phyloP scores from a whole-genome alignment of 2,113 vertebrate species.

The Xenopus laevis region DNA sequence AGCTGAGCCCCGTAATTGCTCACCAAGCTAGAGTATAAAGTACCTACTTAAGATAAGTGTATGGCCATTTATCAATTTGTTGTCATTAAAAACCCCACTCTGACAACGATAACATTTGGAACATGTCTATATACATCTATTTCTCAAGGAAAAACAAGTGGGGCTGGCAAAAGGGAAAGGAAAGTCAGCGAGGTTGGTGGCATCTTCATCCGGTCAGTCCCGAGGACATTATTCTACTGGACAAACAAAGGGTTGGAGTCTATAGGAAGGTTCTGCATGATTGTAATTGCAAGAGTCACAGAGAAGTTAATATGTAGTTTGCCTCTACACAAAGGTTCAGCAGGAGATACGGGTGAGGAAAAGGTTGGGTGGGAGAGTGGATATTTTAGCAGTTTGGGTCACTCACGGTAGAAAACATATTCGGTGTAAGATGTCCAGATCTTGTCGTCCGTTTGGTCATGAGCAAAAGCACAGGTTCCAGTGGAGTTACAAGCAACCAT shows the following conservation, averaged over 20 bases:
- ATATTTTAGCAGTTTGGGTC: conserved; percentile 52
- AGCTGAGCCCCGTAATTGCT: background rate
- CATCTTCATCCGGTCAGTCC: background rate
- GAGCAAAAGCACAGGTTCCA: conserved; percentile 86
- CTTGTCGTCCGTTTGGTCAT: conserved; percentile 92
- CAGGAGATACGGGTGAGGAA: conserved; percentile 24
- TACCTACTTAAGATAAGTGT: background rate
- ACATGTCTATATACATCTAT: background rate
- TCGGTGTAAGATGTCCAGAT: conserved; percentile 98
- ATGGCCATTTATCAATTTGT: background rate
- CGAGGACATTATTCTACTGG: background rate
- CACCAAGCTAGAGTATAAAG: too few relatives aligned
- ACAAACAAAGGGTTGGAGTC: conserved; percentile 4
- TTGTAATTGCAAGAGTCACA: background rate
- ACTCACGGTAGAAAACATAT: conserved; percentile 97
- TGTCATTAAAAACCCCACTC: background rate
- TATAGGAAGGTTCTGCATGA: background rate
- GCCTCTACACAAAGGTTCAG: conserved; percentile 49
- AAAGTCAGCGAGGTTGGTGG: background rate
- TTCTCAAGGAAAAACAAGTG: background rate
- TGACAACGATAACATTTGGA: background rate
- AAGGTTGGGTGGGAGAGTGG: conserved; percentile 36
- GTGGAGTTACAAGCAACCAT: conserved; percentile 94
- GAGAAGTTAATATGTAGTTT: conserved; percentile 37
- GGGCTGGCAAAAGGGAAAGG: background rate